Base-by-base conservation (phyloP, 2,113 vertebrate species). In the Seriola quinqueradiata region DNA sequence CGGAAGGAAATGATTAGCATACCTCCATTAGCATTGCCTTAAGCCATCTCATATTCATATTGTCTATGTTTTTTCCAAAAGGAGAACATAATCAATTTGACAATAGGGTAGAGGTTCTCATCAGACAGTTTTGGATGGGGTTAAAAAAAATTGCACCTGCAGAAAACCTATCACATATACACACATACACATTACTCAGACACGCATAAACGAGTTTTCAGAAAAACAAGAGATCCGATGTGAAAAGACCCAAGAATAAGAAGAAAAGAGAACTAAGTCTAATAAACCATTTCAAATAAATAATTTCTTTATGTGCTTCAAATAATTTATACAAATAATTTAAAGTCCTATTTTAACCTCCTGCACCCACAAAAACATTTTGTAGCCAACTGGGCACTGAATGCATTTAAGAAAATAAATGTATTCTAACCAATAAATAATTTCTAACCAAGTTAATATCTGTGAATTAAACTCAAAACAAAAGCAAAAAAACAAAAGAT, bases 341-440 rank as follows among this genome's bases (percentile, higher is more conserved):
- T 1, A 55, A 58, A 73, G 38, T 64, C 11, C 2, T 10, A 25
- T 21, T 59, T 59, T 70, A 11, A 61, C 13, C 46, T 60, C 11
- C 13, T 70, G 28, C 36, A 57, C 3, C 19, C 57, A 44, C 50
- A 81, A 55, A 63, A 76, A 54, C 12, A 73, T 52, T 23, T 14
- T 34, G 28, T 8, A 61, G 10, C 23, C 34, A 23, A 59, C 13
- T 61, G 17, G 58, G 54, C 1, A 0, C 10, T 10, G 42, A 44
- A 44, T 44, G 13, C 42, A 57, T 28, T 28, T 28, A 28, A 28
- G 28, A 28, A 28, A 28, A 28, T 28, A 28, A 28, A 28, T 28
- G 28, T 28, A 28, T 28, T 28, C 28, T 28, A 28, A 28, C 28
- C 28, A 28, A 28, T 28, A 28, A 28, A 28, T 28, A 28, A 28